A percentile compares a stretch with the other conserved stretches of the same genome.
Conservation (phyloP, 1,140 invertebrate genomes). For the Papilio glaucus region DNA sequence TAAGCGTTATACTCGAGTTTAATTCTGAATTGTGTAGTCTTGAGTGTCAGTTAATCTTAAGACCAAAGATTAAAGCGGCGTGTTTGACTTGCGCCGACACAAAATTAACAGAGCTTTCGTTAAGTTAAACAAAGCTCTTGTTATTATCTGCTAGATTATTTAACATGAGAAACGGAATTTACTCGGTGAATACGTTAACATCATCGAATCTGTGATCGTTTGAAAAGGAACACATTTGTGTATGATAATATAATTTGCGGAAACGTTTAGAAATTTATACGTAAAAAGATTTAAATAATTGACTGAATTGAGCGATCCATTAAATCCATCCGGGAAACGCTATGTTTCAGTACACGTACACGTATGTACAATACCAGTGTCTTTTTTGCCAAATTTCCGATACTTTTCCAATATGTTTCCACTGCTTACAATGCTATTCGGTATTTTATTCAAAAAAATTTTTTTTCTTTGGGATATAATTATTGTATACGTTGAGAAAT, state of each 20-base stretch:
- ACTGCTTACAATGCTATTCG: too few species aligned
- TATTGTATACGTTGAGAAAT: too few species aligned
- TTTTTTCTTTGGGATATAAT: too few species aligned
- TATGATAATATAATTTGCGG: neutral
- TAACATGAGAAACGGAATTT: conserved; percentile 6
- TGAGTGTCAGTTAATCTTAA: conserved; percentile 33
- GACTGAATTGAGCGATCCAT: too few species aligned
- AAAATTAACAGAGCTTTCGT: conserved; percentile 36
- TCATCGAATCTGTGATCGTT: neutral
- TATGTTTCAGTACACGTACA: too few species aligned
- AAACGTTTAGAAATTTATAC: neutral
- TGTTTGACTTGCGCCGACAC: conserved; percentile 30
- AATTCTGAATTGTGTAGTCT: conserved; percentile 30
- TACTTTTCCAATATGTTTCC: too few species aligned
- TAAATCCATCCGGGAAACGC: too few species aligned
- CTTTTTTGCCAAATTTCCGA: too few species aligned
- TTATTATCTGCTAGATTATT: conserved; percentile 31
- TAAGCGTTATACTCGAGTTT: conserved; percentile 28
- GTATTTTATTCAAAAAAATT: too few species aligned
- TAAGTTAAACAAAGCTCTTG: conserved; percentile 25
- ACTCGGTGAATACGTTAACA: conserved; percentile 6
- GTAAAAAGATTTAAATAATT: too few species aligned
- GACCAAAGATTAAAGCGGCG: conserved; percentile 27
- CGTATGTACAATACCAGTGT: too few species aligned
- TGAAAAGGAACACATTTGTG: neutral